Evolutionary conservation across 2,113 vertebrate genomes (phyloP).

Genomic region (Lasiurus borealis): DNA sequence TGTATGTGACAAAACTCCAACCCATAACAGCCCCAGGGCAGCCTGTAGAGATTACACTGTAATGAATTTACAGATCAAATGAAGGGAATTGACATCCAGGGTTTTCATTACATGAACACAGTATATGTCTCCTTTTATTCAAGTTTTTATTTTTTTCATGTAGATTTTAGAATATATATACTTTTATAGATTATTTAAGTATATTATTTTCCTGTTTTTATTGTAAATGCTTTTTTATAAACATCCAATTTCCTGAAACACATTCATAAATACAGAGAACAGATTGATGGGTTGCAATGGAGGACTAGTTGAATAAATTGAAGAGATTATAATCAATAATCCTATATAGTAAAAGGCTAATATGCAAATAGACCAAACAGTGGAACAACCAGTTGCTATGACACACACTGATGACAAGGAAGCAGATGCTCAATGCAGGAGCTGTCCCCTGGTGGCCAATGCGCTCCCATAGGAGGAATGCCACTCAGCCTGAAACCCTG

Average conservation of each 20-base stretch:
- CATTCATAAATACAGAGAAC: not conserved
- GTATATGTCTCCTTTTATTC: not conserved
- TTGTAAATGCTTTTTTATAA: not conserved
- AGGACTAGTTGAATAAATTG: not conserved
- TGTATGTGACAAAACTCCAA: too few relatives aligned
- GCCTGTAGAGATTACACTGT: not conserved
- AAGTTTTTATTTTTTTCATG: not conserved
- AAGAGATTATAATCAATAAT: not conserved
- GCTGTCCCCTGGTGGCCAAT: too few relatives aligned
- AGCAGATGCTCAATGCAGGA: too few relatives aligned
- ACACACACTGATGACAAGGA: too few relatives aligned
- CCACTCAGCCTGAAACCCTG: too few relatives aligned
- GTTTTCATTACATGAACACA: not conserved
- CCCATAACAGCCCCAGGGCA: too few relatives aligned
- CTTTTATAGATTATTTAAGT: not conserved
- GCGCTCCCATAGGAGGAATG: too few relatives aligned
- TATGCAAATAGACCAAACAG: too few relatives aligned
- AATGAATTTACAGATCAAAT: not conserved
- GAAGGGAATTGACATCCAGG: not conserved
- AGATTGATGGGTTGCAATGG: not conserved
- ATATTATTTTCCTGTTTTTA: conserved; percentile 25
- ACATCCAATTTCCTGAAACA: not conserved
- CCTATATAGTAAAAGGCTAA: too few relatives aligned
- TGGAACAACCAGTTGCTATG: too few relatives aligned
- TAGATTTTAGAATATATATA: not conserved